Percentiles rank a stretch among this genome's conserved stretches.
Evolutionary conservation across 1,140 invertebrate species (phyloP).

Genomic region (Macrostomum lignano): DNA sequence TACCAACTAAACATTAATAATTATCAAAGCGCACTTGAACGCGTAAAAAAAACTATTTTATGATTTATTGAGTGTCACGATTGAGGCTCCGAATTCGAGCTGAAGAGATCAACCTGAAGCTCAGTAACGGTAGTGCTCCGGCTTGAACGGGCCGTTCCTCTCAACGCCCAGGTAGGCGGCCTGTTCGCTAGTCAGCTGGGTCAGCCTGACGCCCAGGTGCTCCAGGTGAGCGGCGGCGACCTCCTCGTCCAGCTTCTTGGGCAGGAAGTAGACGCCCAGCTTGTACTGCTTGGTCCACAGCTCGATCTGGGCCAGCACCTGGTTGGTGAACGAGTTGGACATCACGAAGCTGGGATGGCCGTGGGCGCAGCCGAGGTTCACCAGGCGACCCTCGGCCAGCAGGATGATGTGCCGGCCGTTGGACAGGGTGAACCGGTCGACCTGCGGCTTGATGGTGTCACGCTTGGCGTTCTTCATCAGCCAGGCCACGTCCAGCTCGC

Average conservation of each 20-base stretch:
- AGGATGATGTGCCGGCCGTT: conserved; percentile 77
- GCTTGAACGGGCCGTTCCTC: conserved; percentile 68
- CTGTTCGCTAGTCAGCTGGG: conserved; percentile 57
- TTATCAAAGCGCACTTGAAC: too few relatives aligned
- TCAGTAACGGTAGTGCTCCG: conserved; percentile 86
- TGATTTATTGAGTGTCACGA: too few relatives aligned
- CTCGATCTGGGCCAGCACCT: conserved; percentile 89
- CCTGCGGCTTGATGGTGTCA: conserved; percentile 87
- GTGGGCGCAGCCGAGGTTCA: conserved; percentile 90
- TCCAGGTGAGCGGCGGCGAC: conserved; percentile 79
- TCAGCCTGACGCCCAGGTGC: conserved; percentile 81
- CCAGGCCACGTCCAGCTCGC: conserved; percentile 87
- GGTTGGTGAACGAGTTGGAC: conserved; percentile 98
- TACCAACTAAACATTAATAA: too few relatives aligned
- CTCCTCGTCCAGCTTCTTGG: conserved; percentile 90
- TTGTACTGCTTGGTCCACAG: conserved; percentile 72
- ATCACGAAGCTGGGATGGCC: conserved; percentile 97
- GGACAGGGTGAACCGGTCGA: conserved; percentile 60
- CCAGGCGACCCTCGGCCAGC: conserved; percentile 73
- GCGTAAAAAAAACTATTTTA: too few relatives aligned
- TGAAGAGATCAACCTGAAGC: too few relatives aligned
- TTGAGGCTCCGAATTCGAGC: too few relatives aligned
- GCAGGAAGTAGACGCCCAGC: conserved; percentile 63
- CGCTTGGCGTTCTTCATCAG: conserved; percentile 72
- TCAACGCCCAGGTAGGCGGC: conserved; percentile 63